Conservation (phyloP, 2,888 invertebrate species). For the Pedicia rivosa region DNA sequence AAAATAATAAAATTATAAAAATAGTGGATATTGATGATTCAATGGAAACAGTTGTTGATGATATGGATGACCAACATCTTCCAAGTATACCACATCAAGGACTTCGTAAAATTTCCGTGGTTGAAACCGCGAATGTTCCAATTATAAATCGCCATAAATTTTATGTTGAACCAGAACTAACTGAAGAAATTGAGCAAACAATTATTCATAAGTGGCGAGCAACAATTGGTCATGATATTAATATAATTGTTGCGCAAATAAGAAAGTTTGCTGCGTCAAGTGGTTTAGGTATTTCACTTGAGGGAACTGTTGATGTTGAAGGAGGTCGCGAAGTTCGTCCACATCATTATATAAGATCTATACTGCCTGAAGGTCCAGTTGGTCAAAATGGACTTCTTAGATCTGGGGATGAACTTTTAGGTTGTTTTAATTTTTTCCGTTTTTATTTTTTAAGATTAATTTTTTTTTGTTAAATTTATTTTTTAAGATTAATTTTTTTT, state of each 20-base stretch:
- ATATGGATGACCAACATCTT: slow-evolving; percentile 9
- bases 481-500: too few relatives aligned
- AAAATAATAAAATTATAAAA: slow-evolving; percentile 21
- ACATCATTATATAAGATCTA: slow-evolving; percentile 96
- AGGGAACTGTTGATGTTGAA: slow-evolving; percentile 96
- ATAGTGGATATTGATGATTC: slow-evolving; percentile 3
- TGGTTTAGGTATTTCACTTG: slow-evolving; percentile 91
- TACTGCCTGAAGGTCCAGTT: slow-evolving; percentile 94
- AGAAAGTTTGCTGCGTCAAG: slow-evolving; percentile 79
- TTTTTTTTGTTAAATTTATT: slow-evolving; percentile 6
- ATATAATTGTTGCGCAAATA: slow-evolving; percentile 66
- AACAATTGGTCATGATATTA: slow-evolving; percentile 56
- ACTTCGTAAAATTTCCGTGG: slow-evolving; percentile 3
- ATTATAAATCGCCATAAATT: slow-evolving; percentile 24
- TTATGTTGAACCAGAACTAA: slow-evolving; percentile 33
- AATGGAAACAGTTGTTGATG: slow-evolving; percentile 10
- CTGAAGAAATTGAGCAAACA: slow-evolving; percentile 59
- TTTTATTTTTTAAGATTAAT: slow-evolving; percentile 1
- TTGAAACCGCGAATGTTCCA: slow-evolving; percentile 2
- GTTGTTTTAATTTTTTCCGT: slow-evolving; percentile 22
- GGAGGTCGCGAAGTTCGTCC: slow-evolving; percentile 95
- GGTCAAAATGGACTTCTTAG: slow-evolving; percentile 76
- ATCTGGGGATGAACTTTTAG: slow-evolving; percentile 89
- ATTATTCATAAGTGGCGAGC: slow-evolving; percentile 71
- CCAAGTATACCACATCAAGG: background rate